Percentiles rank a stretch among this genome's conserved stretches.
Evolutionary conservation across 2,113 vertebrate genomes (phyloP).

Genomic region (Gambusia affinis): DNA sequence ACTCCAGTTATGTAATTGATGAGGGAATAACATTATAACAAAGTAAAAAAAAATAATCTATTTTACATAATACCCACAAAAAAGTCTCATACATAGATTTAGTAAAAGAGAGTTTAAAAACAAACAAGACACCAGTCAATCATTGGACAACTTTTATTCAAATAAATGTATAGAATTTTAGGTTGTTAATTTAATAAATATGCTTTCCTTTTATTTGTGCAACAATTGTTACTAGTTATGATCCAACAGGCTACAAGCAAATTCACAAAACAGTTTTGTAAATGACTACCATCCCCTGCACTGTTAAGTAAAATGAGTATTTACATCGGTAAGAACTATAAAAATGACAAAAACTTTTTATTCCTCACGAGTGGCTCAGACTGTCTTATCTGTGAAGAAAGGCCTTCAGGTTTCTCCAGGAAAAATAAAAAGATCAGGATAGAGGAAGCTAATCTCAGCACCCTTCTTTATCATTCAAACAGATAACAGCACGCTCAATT

Average conservation of each 20-base stretch:
- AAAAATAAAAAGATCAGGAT: constrained; percentile 43
- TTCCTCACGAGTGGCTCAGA: constrained; percentile 75
- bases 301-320: constrained; percentile 74
- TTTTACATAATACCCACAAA: too few relatives aligned
- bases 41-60: too few relatives aligned
- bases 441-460: constrained; percentile 70
- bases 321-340: constrained; percentile 77
- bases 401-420: constrained; percentile 66
- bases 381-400: constrained; percentile 65
- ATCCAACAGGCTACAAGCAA: constrained; percentile 76
- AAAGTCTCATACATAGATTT: too few relatives aligned
- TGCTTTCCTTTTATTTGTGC: constrained; percentile 74
- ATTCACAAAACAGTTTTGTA: constrained; percentile 72
- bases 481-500: constrained; percentile 56
- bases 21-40: too few relatives aligned
- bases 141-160: constrained; percentile 68
- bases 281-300: constrained; percentile 70
- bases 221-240: constrained; percentile 71
- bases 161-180: constrained; percentile 71
- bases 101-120: too few relatives aligned
- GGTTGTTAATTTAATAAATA: constrained; percentile 84
- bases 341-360: constrained; percentile 65
- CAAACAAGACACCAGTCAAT: constrained; percentile 9
- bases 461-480: constrained; percentile 59
- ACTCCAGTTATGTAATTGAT: too few relatives aligned